Evolutionary conservation across 64 coral and sea anemone genomes (phyloP).

Genomic region (Stichodactyla helianthus): DNA sequence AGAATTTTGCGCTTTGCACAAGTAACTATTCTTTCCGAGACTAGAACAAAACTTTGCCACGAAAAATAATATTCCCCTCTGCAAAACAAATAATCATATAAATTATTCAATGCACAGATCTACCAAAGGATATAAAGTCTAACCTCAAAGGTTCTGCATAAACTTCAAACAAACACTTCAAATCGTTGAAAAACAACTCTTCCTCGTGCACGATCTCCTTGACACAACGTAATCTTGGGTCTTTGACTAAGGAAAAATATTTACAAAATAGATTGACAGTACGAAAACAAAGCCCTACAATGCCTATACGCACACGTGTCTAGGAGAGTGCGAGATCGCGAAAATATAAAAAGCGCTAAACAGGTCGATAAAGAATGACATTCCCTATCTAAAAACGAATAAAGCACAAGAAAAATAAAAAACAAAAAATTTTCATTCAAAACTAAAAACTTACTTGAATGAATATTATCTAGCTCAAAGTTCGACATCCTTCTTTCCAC

Average conservation of each 20-base stretch:
- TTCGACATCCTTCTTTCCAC: constrained; percentile 78
- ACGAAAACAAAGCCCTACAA: neutral
- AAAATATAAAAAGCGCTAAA: no score
- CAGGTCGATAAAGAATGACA: no score
- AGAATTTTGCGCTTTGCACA: no score
- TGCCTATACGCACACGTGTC: no score
- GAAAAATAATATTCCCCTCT: no score
- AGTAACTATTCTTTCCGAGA: no score
- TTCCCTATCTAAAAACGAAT: no score
- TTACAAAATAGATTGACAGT: neutral
- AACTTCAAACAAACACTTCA: constrained; percentile 71
- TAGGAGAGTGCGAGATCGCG: no score
- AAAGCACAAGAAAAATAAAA: no score
- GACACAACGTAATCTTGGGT: constrained; percentile 72
- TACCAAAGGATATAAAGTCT: neutral
- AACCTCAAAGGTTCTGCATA: constrained; percentile 85
- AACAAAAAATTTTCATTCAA: neutral
- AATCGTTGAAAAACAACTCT: constrained; percentile 53
- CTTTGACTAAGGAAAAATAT: constrained; percentile 50
- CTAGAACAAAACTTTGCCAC: no score
- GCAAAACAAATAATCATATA: no score
- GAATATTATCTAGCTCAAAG: constrained; percentile 84
- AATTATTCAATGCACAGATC: no score
- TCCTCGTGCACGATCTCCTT: constrained; percentile 77
- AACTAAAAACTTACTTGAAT: constrained; percentile 59